These are phyloP conservation scores for Theocolax elegans DNA, from an alignment of 1,140 invertebrate species.

Conservation along the genomic window DNA sequence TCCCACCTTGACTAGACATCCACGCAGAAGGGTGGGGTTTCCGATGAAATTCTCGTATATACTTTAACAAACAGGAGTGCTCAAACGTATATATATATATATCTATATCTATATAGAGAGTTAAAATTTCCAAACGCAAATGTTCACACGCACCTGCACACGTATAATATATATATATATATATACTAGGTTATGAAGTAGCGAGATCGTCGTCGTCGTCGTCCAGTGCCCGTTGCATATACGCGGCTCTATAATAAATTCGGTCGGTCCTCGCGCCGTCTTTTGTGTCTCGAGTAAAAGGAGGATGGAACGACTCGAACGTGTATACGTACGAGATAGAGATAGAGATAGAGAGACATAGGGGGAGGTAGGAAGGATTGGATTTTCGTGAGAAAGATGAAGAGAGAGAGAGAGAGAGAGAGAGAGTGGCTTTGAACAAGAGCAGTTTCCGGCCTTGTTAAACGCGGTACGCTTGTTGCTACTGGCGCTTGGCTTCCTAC, in stretches of 20 bases:
- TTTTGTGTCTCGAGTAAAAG: constrained; percentile 7
- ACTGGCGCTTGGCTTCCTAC: background rate
- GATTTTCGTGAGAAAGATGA: background rate
- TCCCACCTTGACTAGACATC: too few species aligned
- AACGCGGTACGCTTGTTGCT: background rate
- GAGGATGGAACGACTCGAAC: too few species aligned
- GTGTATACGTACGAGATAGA: too few species aligned
- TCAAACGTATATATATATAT: too few species aligned
- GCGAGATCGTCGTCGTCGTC: background rate
- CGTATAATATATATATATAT: too few species aligned
- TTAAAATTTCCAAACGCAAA: too few species aligned
- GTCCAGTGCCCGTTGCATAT: background rate
- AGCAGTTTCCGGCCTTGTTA: constrained; percentile 21
- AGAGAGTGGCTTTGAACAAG: background rate
- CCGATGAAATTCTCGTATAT: too few species aligned
- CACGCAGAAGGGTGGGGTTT: too few species aligned
- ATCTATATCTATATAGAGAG: too few species aligned
- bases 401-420: background rate
- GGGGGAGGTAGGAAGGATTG: background rate
- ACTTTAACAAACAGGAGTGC: too few species aligned
- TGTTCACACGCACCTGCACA: background rate
- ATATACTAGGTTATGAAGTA: background rate
- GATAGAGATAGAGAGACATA: background rate
- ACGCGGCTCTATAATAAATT: background rate
- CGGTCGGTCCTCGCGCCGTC: background rate